These are phyloP conservation scores for Calyptommatus sinebrachiatus DNA, from an alignment of 2,113 vertebrate genomes.

Conservation along the genomic window DNA sequence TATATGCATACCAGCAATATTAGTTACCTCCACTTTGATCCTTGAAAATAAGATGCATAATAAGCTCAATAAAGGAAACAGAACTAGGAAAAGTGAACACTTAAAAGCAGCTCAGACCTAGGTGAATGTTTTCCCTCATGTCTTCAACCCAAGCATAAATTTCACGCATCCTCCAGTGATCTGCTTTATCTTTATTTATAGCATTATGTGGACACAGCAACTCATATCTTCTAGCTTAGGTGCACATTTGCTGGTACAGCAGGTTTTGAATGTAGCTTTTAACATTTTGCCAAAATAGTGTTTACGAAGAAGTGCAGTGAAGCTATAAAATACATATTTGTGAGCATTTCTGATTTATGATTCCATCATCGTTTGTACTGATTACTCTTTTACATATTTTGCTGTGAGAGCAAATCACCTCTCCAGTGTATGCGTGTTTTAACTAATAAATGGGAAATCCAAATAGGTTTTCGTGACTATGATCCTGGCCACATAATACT, in stretches of 20 bases:
- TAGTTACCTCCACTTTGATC: background rate
- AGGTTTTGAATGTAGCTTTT: background rate
- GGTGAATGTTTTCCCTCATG: background rate
- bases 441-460: constrained; percentile 4
- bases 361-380: background rate
- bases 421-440: background rate
- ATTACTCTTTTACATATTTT: constrained; percentile 22
- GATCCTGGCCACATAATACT: background rate
- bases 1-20: background rate
- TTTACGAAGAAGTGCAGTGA: constrained; percentile 3
- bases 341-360: constrained; percentile 10
- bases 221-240: background rate
- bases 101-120: background rate
- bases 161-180: background rate
- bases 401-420: constrained; percentile 13
- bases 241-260: background rate
- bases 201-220: constrained; percentile 12
- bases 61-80: background rate
- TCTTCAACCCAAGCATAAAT: constrained; percentile 9
- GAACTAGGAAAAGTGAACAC: background rate
- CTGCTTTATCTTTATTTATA: background rate
- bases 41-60: constrained; percentile 4
- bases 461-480: constrained; percentile 6
- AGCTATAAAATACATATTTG: constrained; percentile 8
- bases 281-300: background rate